Percentiles rank a stretch among this genome's conserved stretches.
Conservation (phyloP, 2,888 invertebrate species). For the Capitulum mitella region DNA sequence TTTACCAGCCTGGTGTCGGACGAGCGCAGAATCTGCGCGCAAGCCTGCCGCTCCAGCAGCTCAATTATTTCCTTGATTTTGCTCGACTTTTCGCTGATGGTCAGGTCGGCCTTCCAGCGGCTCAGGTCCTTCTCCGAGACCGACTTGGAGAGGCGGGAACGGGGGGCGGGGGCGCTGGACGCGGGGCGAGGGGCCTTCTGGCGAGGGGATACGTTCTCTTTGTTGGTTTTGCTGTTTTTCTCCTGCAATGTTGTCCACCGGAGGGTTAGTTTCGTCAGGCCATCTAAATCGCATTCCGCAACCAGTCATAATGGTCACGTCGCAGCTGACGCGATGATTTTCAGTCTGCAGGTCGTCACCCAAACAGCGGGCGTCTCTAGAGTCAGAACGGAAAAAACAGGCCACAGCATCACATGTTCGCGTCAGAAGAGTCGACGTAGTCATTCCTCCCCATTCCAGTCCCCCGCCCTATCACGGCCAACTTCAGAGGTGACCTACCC, state of each 20-base stretch:
- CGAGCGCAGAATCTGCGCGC: conserved; percentile 11
- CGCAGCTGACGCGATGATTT: no score
- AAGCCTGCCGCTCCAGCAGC: neutral
- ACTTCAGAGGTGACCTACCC: no score
- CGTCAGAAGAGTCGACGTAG: no score
- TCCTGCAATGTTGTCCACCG: neutral
- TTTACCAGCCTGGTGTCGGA: neutral
- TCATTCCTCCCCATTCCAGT: no score
- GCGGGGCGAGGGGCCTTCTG: neutral
- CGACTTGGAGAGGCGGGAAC: neutral
- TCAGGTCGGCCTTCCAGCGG: neutral
- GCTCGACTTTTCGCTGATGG: conserved; percentile 2
- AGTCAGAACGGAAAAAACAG: no score
- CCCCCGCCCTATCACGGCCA: no score
- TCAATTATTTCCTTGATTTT: conserved; percentile 22
- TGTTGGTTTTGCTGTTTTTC: conserved; percentile 22
- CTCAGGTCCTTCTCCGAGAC: neutral
- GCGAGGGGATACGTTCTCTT: neutral
- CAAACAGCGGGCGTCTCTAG: no score
- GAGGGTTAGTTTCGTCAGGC: neutral
- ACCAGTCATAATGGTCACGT: no score
- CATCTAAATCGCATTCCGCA: no score
- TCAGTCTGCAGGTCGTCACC: no score
- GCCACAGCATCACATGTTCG: no score
- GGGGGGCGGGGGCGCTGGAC: neutral